These are phyloP conservation scores for Leucosticte australis DNA, from an alignment of 2,113 vertebrate genomes.

Conservation along the genomic window DNA sequence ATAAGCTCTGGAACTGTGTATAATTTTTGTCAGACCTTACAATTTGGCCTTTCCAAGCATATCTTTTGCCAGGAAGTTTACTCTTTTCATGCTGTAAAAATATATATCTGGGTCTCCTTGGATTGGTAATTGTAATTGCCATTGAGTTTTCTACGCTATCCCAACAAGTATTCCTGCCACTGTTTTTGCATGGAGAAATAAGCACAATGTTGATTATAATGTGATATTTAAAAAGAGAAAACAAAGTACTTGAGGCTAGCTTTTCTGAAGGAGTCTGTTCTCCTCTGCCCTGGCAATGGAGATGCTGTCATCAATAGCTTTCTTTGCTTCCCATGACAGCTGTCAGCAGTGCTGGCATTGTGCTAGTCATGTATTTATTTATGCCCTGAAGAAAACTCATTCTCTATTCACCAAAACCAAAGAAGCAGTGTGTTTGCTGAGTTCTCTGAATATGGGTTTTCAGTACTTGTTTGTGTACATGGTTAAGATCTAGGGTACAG, in stretches of 20 bases:
- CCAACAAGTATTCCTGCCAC: neutral
- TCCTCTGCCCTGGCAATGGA: neutral
- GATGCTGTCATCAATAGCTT: neutral
- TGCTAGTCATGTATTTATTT: constrained; percentile 2
- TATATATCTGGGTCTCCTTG: neutral
- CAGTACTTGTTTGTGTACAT: neutral
- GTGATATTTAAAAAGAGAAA: neutral
- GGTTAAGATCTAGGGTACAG: neutral
- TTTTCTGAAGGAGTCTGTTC: neutral
- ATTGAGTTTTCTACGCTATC: neutral
- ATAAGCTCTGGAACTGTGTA: neutral
- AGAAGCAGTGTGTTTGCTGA: neutral
- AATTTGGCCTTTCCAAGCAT: neutral
- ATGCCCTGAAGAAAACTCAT: neutral
- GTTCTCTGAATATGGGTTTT: neutral
- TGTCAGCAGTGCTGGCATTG: neutral
- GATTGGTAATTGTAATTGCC: neutral
- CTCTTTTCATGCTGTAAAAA: neutral
- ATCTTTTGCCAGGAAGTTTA: neutral
- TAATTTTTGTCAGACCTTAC: neutral
- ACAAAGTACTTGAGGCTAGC: neutral
- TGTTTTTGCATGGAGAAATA: neutral
- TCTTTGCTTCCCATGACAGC: neutral
- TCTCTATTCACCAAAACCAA: neutral
- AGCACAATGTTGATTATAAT: neutral